Conservation (phyloP, 2,797 vertebrate genomes). For the Sciurus vulgaris region DNA sequence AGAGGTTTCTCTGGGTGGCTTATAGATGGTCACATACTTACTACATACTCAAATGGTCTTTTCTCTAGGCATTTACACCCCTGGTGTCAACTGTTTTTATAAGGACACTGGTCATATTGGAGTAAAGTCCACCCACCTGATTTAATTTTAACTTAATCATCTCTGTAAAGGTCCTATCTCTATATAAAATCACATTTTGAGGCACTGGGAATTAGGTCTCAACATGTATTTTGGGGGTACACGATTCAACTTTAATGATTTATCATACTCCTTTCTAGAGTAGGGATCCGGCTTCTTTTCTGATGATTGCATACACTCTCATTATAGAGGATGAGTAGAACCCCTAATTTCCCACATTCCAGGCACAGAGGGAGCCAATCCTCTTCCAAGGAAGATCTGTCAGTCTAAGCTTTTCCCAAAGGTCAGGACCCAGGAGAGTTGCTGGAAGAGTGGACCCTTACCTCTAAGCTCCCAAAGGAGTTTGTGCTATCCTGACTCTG, state of each 20-base stretch:
- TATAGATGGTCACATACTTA: background rate
- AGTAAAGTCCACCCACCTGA: background rate
- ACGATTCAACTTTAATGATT: background rate
- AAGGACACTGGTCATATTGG: background rate
- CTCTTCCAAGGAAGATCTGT: background rate
- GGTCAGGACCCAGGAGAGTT: background rate
- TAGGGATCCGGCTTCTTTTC: background rate
- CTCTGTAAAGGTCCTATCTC: background rate
- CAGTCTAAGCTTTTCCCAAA: background rate
- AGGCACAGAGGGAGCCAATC: too few species aligned
- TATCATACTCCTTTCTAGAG: background rate
- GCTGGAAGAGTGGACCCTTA: background rate
- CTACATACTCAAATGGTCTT: background rate
- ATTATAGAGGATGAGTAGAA: rapidly evolving
- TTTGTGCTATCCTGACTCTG: background rate
- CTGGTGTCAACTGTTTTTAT: background rate
- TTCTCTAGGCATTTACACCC: background rate
- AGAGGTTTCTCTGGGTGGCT: background rate
- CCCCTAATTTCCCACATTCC: background rate
- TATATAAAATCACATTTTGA: background rate
- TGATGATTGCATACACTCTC: rapidly evolving
- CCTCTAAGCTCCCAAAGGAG: background rate
- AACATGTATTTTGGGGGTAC: background rate
- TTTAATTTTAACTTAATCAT: background rate
- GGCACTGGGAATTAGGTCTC: background rate